Conservation (phyloP, 2,888 invertebrate species). For the Gibbula magus region DNA sequence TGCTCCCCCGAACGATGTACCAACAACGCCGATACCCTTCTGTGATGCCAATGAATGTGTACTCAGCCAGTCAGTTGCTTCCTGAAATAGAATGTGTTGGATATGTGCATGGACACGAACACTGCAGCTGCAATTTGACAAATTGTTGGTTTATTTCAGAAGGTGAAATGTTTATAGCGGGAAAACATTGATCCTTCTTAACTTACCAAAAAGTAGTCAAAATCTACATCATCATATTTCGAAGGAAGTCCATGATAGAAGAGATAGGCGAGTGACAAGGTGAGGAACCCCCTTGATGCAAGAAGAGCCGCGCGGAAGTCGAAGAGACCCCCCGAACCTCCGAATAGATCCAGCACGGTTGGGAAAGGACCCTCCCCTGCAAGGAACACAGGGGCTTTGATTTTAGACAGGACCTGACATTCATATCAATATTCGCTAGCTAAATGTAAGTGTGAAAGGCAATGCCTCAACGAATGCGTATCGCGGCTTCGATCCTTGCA, state of each 20-base stretch:
- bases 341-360: constrained; percentile 11
- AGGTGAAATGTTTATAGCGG: no score
- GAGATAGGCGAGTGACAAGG: constrained; percentile 5
- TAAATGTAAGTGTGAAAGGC: no score
- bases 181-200: neutral
- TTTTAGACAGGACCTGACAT: no score
- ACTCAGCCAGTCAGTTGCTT: neutral
- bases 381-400: neutral
- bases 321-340: neutral
- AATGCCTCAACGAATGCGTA: no score
- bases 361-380: neutral
- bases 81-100: neutral
- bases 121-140: no score
- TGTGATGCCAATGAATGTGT: neutral
- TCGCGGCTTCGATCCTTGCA: no score
- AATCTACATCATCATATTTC: constrained; percentile 29
- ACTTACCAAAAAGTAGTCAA: constrained; percentile 50
- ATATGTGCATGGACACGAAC: no score
- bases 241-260: constrained; percentile 41
- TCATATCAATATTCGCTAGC: no score
- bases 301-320: constrained; percentile 21
- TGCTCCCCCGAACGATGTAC: neutral
- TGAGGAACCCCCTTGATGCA: constrained; percentile 11
- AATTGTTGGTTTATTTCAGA: no score
- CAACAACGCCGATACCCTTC: neutral